Conservation (phyloP, 2,113 vertebrate species). For the Dicrurus megarhynchus region DNA sequence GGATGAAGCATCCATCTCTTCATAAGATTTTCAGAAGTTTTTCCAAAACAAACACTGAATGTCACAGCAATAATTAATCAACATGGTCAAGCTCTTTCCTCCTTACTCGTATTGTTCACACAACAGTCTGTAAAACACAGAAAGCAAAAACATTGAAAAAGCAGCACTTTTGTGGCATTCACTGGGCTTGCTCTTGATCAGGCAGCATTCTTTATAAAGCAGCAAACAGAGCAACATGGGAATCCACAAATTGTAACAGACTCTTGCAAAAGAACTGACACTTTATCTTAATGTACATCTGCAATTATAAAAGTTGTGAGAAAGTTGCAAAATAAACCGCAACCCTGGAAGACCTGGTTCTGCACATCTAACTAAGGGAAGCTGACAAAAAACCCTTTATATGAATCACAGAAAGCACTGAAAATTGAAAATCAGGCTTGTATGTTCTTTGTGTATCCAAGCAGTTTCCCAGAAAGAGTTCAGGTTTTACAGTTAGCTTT, state of each 20-base stretch:
- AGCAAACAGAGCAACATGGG: neutral
- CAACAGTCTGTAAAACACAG: neutral
- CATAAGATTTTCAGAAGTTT: neutral
- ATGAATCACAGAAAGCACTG: constrained; percentile 17
- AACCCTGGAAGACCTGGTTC: constrained; percentile 33
- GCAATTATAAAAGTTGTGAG: constrained; percentile 11
- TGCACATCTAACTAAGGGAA: neutral
- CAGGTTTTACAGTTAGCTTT: constrained; percentile 67
- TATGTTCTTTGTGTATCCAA: constrained; percentile 53
- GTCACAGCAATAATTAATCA: neutral
- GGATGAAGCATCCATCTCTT: neutral
- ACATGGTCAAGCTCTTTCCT: neutral
- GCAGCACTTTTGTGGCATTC: neutral
- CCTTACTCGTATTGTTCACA: neutral
- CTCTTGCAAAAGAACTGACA: neutral
- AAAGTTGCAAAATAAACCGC: neutral
- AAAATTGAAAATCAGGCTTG: constrained; percentile 20
- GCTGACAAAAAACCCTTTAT: constrained; percentile 65
- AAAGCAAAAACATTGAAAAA: neutral
- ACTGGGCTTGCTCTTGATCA: neutral
- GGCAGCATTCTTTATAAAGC: neutral
- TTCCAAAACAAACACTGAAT: neutral
- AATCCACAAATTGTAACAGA: neutral
- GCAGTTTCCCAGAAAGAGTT: constrained; percentile 68
- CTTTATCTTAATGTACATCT: constrained; percentile 7